These are phyloP conservation scores for Amphiprion clarkii DNA, from an alignment of 2,797 vertebrate species.

Conservation along the genomic window DNA sequence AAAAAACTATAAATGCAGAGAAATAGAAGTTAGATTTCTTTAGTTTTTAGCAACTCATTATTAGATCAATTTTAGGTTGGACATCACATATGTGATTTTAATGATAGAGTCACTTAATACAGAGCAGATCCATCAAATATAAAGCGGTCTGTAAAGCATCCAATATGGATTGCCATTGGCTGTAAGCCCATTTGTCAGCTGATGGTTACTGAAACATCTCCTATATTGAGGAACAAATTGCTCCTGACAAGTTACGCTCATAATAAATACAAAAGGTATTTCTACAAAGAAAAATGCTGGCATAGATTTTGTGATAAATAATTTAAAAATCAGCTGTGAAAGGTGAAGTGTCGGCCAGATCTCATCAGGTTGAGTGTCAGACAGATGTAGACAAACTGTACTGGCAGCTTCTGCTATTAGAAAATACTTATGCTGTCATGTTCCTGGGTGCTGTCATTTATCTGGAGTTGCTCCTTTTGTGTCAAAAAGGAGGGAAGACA, in stretches of 20 bases:
- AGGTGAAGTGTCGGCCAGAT: not conserved
- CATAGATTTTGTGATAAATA: not conserved
- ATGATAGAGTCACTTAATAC: too few species aligned
- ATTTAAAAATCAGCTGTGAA: not conserved
- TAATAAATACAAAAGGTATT: not conserved
- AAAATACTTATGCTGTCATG: not conserved
- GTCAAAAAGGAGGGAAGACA: not conserved
- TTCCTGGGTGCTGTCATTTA: not conserved
- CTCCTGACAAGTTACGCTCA: not conserved
- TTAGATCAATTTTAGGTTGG: too few species aligned
- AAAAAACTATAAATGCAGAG: too few species aligned
- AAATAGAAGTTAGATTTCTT: too few species aligned
- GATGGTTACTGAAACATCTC: not conserved
- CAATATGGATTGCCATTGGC: too few species aligned
- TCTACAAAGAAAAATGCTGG: not conserved
- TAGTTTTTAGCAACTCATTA: too few species aligned
- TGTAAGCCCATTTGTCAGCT: not conserved
- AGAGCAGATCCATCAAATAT: not conserved
- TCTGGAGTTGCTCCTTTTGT: not conserved
- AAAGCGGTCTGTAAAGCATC: not conserved
- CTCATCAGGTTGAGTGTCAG: conserved; percentile 6
- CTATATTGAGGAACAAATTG: not conserved
- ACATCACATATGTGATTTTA: too few species aligned
- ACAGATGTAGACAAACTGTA: not conserved
- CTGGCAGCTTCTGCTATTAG: not conserved